Evolutionary conservation across 1,140 invertebrate species (phyloP), one percentile per base, ranked within the genome.

Genomic region (Melanaphis sacchari): DNA sequence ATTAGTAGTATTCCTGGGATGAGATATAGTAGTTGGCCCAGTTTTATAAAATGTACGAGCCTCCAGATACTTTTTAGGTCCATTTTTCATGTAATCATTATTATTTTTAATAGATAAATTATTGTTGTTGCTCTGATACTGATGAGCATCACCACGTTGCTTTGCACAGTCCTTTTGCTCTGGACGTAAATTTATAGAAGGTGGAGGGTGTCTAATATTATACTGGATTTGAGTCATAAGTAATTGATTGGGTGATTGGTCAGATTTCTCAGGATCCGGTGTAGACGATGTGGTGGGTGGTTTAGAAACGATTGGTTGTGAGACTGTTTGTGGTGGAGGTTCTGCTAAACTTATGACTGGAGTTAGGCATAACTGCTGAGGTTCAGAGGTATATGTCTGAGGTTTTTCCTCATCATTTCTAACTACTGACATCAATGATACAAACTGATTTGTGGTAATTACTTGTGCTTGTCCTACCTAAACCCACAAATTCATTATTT

Each of bases 341-440:
- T 93, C 91, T 40, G 91, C 46, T 93, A 93, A 84, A 84, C 81
- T 93, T 54, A 93, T 93, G 46, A 54, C 91, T 31, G 91, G 91
- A 93, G 81, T 93, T 52, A 93, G 6, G 54, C 81, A 54, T 82
- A 93, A 52, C 36, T 93, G 91, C 41, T 93, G 91, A 52, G 91
- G 26, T 85, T 93, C 91, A 40, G 91, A 24, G 54, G 91, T 52
- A 41, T 93, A 93, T 15, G 82, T 89, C n/a, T 85, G 91, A 84
- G 91, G 91, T 93, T 93, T 93, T 38, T 93, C 91, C 91, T 85
- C 91, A 26, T 93, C 91, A 82, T 84, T 93, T 93, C 91, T 93
- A 93, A 93, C 91, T 93, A 93, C 81, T 0, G 91, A 93, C 91
- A 93, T 85, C 91, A 93, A 40, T 84, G 91, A 93, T 52, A 93